A percentile compares a stretch with the other conserved stretches of the same genome.
phyloP scores from a whole-genome alignment of 2,888 invertebrate genomes.

The Phyllotreta striolata region DNA sequence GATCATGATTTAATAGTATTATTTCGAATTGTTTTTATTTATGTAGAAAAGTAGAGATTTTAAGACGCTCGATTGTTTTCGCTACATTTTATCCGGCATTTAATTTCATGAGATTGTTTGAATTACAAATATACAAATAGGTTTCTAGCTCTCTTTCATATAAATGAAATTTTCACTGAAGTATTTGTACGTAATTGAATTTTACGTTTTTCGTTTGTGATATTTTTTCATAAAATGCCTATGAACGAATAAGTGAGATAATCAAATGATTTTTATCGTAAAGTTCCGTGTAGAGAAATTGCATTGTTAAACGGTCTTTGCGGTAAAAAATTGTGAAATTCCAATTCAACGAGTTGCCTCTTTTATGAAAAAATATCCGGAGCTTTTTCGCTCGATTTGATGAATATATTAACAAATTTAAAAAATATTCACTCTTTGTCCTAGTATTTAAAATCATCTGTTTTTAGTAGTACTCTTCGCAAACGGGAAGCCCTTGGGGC shows the following conservation, averaged over 20 bases:
- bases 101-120: conserved; percentile 55
- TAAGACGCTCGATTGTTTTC: conserved; percentile 27
- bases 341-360: conserved; percentile 44
- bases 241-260: conserved; percentile 28
- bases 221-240: conserved; percentile 45
- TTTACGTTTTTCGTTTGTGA: conserved; percentile 46
- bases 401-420: conserved; percentile 58
- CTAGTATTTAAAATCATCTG: conserved; percentile 46
- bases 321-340: not conserved
- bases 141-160: conserved; percentile 57
- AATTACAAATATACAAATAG: conserved; percentile 53
- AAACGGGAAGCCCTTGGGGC: too few species aligned
- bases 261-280: conserved; percentile 3
- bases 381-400: conserved; percentile 56
- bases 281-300: conserved; percentile 3
- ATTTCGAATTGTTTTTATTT: conserved; percentile 3
- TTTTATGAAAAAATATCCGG: conserved; percentile 45
- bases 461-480: conserved; percentile 40
- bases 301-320: not conserved
- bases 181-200: conserved; percentile 50
- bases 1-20: not conserved
- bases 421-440: conserved; percentile 58
- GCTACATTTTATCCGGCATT: conserved; percentile 45
- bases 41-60: conserved; percentile 3
- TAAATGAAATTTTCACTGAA: conserved; percentile 44